Evolutionary conservation across 1,140 invertebrate genomes (phyloP).

Genomic region (Megalopta genalis): DNA sequence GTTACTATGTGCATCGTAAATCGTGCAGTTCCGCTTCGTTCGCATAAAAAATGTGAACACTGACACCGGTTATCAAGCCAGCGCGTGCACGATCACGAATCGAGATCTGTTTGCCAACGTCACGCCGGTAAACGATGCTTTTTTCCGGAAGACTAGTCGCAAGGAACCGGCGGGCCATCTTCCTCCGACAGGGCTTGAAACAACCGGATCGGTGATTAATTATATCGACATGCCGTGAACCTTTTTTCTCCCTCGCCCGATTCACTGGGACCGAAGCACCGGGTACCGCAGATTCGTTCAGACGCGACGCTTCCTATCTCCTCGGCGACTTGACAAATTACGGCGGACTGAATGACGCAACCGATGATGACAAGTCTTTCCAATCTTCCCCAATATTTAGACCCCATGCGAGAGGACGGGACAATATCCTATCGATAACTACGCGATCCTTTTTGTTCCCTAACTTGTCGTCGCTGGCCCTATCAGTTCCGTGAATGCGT

Average conservation of each 20-base stretch:
- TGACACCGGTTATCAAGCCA: not conserved
- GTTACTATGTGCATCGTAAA: not conserved
- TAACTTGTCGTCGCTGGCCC: no score
- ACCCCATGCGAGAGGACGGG: no score
- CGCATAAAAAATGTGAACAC: not conserved
- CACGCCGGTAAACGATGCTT: slow-evolving; percentile 58
- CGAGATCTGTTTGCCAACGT: slow-evolving; percentile 33
- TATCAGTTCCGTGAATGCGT: no score
- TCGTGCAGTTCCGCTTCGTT: not conserved
- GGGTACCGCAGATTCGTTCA: slow-evolving; percentile 60
- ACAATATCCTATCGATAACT: no score
- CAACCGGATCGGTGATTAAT: slow-evolving; percentile 59
- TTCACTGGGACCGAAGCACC: slow-evolving; percentile 54
- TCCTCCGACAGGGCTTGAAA: slow-evolving; percentile 46
- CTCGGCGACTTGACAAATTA: slow-evolving; percentile 43
- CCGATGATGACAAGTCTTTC: slow-evolving; percentile 6
- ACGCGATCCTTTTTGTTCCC: no score
- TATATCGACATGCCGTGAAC: slow-evolving; percentile 58
- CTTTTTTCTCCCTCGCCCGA: slow-evolving; percentile 42
- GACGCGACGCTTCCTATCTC: slow-evolving; percentile 37
- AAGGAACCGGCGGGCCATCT: slow-evolving; percentile 33
- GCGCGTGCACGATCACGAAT: slow-evolving; percentile 30
- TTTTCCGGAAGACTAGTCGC: slow-evolving; percentile 45
- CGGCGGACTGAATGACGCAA: slow-evolving; percentile 17
- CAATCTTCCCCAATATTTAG: not conserved